Base-by-base conservation (phyloP, 1,140 invertebrate species). In the Tenebrio molitor region DNA sequence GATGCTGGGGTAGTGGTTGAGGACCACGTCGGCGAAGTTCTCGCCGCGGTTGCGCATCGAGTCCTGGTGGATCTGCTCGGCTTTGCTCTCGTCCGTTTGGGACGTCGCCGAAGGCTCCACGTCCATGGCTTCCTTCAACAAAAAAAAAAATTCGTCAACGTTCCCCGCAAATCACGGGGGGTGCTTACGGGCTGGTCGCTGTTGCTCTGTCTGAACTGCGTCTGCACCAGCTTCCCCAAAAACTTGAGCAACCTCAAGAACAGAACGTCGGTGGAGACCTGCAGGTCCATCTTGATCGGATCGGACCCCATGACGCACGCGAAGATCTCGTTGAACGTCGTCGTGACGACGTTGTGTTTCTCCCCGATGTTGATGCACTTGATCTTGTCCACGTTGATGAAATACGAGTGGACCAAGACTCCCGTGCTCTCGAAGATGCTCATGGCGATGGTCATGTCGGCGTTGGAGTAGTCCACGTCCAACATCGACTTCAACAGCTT, bases 41-140 rank as follows among this genome's bases (percentile, higher is more conserved):
- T 66, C 14, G 58, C 46, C 79, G 62, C 85, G 83, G 15, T 84
- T 80, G 72, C 84, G 53, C 36, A 16, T 15, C 19, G 34, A 29
- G 19, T 66, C 14, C 25, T 58, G 46, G 34, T 89, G 87, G 33
- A 89, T 86, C 76, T 91, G 90, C 25, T 91, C 90, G 0, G 87
- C 89, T 85, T 94, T 94, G 74, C 89, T 92, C 82, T 94, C 92
- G 78, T 95, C 92, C 0, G 92, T 94, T 84, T 93, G 91, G 1
- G 86, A 87, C 10, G 74, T 85, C 14, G 67, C 71, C 25, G 74
- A 58, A 17, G 72, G 50, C 74, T 77, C 75, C 23, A 77, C 79
- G 16, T 83, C 82, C 81, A 82, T 83, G 1, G 75, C 71, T 73
- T 80, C 80, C 76, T 78, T 42, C 3, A 69, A 73, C 50, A 62